A percentile compares a stretch with the other conserved stretches of the same genome.
Evolutionary conservation across 2,797 vertebrate genomes (phyloP).

Genomic region (Podargus strigoides): DNA sequence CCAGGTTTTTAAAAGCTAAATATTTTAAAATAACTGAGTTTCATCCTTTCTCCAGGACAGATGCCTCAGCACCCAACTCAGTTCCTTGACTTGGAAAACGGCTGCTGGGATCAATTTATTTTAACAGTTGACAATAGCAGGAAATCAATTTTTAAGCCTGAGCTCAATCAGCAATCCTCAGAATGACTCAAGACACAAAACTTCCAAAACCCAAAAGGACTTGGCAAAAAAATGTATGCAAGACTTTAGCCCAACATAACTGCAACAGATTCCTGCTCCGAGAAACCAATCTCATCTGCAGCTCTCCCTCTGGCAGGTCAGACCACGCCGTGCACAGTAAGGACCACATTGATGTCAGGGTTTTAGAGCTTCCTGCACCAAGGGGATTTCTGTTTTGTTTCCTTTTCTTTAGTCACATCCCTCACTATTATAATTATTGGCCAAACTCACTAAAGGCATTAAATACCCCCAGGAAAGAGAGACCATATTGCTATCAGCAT

Average conservation of each 20-base stretch:
- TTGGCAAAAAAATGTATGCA: background rate
- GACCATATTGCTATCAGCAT: fast-evolving
- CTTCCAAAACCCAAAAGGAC: background rate
- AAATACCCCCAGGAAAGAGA: background rate
- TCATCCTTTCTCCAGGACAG: background rate
- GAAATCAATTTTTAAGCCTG: background rate
- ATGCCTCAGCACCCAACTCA: background rate
- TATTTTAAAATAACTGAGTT: background rate
- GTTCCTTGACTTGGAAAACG: background rate
- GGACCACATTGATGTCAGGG: too few relatives aligned
- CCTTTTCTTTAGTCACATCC: background rate
- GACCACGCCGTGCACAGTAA: background rate
- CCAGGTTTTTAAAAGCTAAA: background rate
- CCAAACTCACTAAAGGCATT: background rate
- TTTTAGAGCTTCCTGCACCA: background rate
- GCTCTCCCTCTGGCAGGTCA: background rate
- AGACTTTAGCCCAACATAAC: background rate
- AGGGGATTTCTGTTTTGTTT: background rate
- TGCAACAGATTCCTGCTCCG: background rate
- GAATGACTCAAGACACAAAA: background rate
- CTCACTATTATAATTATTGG: background rate
- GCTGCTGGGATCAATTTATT: background rate
- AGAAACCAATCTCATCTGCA: background rate
- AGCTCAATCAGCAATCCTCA: background rate
- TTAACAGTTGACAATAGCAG: background rate